These are phyloP conservation scores for Neuroterus valhalla DNA, from an alignment of 1,140 invertebrate species.

Conservation along the genomic window DNA sequence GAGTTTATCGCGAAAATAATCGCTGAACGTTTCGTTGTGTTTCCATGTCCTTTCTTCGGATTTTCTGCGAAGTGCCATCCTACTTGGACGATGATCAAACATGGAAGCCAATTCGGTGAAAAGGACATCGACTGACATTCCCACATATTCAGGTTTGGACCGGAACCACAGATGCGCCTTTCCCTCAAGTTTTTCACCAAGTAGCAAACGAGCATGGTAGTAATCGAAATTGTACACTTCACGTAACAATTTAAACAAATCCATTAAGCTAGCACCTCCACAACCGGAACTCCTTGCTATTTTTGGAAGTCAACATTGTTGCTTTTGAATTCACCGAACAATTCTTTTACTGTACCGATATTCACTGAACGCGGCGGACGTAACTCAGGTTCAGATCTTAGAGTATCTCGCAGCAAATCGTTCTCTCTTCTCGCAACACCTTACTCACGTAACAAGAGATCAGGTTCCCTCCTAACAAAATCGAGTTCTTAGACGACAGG, in stretches of 20 bases:
- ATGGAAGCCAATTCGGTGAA: constrained; percentile 34
- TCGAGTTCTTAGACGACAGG: no score
- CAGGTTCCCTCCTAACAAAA: no score
- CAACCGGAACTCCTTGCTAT: no score
- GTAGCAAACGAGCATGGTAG: constrained; percentile 29
- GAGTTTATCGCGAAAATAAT: constrained; percentile 50
- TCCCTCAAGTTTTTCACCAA: constrained; percentile 29
- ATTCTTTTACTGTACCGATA: constrained; percentile 14
- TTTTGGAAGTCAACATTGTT: no score
- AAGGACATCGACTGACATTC: no score
- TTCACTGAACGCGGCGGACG: no score
- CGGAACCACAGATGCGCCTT: constrained; percentile 43
- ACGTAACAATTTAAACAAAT: not conserved
- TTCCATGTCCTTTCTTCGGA: constrained; percentile 40
- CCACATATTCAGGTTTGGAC: constrained; percentile 36
- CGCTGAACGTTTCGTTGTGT: constrained; percentile 39
- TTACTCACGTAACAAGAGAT: no score
- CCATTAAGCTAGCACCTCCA: no score
- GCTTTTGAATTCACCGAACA: not conserved
- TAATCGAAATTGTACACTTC: constrained; percentile 21
- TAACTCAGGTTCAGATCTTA: no score
- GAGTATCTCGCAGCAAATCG: no score
- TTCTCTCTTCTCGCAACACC: no score
- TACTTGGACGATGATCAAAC: constrained; percentile 35
- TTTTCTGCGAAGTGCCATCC: constrained; percentile 33